Conservation (phyloP, 2,888 invertebrate species). For the Drosophila kanekoi region DNA sequence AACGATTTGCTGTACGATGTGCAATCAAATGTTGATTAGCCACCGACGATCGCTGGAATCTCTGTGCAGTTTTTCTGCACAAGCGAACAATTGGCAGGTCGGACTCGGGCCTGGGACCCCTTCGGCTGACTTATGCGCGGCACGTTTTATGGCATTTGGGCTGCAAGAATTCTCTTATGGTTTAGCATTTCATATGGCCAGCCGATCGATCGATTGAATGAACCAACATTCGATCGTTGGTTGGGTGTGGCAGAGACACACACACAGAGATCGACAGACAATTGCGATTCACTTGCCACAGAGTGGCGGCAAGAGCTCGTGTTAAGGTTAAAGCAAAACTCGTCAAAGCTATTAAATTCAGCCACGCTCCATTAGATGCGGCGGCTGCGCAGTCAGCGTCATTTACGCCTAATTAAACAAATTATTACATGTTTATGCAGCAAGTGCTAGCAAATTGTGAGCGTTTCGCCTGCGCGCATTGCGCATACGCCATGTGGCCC, state of each 20-base stretch:
- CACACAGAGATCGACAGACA: constrained; percentile 4
- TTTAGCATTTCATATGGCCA: constrained; percentile 27
- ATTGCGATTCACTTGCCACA: constrained; percentile 67
- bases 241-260: constrained; percentile 57
- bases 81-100: constrained; percentile 61
- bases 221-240: constrained; percentile 6
- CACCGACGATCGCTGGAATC: constrained; percentile 29
- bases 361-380: constrained; percentile 74
- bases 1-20: constrained; percentile 49
- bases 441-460: constrained; percentile 48
- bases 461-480: constrained; percentile 34
- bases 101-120: constrained; percentile 13
- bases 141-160: constrained; percentile 61
- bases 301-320: constrained; percentile 38
- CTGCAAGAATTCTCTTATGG: constrained; percentile 56
- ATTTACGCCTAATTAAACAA: constrained; percentile 81
- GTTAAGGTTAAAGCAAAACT: constrained; percentile 66
- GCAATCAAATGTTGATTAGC: constrained; percentile 64
- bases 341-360: constrained; percentile 72
- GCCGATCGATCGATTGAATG: constrained; percentile 11
- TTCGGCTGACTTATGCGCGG: constrained; percentile 46
- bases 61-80: constrained; percentile 28
- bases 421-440: constrained; percentile 73
- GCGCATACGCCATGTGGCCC: constrained; percentile 69
- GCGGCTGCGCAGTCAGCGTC: constrained; percentile 57